Conservation (phyloP, 2,797 vertebrate species). For the Novumbra hubbsi region DNA sequence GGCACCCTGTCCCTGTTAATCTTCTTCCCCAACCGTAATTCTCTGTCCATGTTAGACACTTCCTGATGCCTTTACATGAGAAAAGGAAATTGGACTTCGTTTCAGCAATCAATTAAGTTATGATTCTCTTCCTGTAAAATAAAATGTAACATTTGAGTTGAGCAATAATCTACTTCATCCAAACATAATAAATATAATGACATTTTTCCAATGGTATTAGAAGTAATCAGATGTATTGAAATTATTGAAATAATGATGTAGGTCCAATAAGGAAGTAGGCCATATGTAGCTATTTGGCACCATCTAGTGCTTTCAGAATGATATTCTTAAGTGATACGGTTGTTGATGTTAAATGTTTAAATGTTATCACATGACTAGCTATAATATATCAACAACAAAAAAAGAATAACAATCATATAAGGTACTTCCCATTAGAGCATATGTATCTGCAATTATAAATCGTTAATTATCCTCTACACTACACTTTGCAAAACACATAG, state of each 20-base stretch:
- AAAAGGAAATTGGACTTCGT: slow-evolving; percentile 15
- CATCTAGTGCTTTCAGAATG: slow-evolving; percentile 64
- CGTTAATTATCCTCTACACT: neutral
- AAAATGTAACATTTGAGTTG: slow-evolving; percentile 9
- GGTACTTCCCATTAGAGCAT: neutral
- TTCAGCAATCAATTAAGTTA: slow-evolving; percentile 18
- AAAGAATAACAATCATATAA: too few relatives aligned
- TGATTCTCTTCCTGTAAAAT: slow-evolving; percentile 43
- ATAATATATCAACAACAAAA: neutral
- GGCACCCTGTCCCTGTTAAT: slow-evolving; percentile 36
- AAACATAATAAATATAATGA: neutral
- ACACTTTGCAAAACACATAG: neutral
- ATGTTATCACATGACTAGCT: neutral
- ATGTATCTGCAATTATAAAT: neutral
- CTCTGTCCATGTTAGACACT: slow-evolving; percentile 60
- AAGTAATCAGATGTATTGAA: neutral
- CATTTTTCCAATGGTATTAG: neutral
- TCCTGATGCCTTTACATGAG: slow-evolving; percentile 21
- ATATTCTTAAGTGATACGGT: neutral
- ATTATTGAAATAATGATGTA: neutral
- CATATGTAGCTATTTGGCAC: slow-evolving; percentile 57
- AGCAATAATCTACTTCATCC: slow-evolving; percentile 13
- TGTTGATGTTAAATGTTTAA: neutral
- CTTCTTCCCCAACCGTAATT: slow-evolving; percentile 49
- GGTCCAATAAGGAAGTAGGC: neutral